Evolutionary conservation across 2,888 invertebrate species (phyloP).

Genomic region (Chalcosyrphus nemorum): DNA sequence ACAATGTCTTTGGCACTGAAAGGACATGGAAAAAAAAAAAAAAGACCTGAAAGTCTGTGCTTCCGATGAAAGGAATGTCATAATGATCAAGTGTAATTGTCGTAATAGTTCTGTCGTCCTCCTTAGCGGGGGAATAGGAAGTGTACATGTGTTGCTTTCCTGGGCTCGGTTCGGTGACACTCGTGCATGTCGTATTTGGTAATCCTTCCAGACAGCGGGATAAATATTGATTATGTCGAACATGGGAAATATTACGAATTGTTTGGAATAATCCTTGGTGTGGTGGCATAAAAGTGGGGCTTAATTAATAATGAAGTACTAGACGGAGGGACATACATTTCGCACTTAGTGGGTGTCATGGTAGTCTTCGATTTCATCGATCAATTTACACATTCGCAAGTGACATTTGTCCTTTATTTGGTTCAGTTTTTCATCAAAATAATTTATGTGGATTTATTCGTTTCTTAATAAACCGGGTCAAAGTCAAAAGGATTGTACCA

Average conservation of each 20-base stretch:
- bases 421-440: background rate
- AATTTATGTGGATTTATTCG: background rate
- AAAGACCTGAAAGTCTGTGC: slow-evolving; percentile 34
- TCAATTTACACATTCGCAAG: slow-evolving; percentile 25
- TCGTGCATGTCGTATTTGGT: slow-evolving; percentile 43
- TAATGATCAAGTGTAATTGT: slow-evolving; percentile 66
- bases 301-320: slow-evolving; percentile 63
- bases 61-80: slow-evolving; percentile 53
- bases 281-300: slow-evolving; percentile 40
- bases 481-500: background rate
- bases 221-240: slow-evolving; percentile 60
- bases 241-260: slow-evolving; percentile 52
- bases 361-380: slow-evolving; percentile 50
- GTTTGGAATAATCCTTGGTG: slow-evolving; percentile 50
- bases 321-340: slow-evolving; percentile 6
- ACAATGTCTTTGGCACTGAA: slow-evolving; percentile 55
- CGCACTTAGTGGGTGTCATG: slow-evolving; percentile 29
- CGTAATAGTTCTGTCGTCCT: slow-evolving; percentile 50
- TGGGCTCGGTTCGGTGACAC: slow-evolving; percentile 57
- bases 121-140: background rate
- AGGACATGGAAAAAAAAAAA: slow-evolving; percentile 17
- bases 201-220: slow-evolving; percentile 65
- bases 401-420: slow-evolving; percentile 21
- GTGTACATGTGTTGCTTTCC: slow-evolving; percentile 22
- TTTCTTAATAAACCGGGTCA: background rate